Evolutionary conservation across 1,140 invertebrate genomes (phyloP).

Genomic region (Drosophila asahinai): DNA sequence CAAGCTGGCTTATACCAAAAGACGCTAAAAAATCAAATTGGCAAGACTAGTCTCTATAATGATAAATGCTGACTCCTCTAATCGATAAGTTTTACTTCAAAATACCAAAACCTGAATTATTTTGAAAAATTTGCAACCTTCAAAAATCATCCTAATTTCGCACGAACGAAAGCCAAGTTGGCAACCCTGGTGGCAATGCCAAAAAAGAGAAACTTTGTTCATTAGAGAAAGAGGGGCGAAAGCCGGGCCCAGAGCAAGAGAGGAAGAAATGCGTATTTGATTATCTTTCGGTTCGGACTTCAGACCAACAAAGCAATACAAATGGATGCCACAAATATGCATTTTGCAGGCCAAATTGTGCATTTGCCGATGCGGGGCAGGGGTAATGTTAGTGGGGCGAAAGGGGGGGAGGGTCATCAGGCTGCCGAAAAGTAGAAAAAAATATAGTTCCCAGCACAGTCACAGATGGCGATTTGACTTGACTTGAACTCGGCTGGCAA

Average conservation of each 20-base stretch:
- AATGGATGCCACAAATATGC: slow-evolving; percentile 53
- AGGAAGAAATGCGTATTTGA: slow-evolving; percentile 45
- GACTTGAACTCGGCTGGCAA: slow-evolving; percentile 14
- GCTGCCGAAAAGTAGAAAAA: not conserved
- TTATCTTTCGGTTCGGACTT: slow-evolving; percentile 46
- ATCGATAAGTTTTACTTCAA: not conserved
- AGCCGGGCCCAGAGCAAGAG: slow-evolving; percentile 8
- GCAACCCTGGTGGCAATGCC: slow-evolving; percentile 3
- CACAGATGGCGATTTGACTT: slow-evolving; percentile 14
- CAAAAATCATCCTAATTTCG: not conserved
- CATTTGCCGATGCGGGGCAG: slow-evolving; percentile 23
- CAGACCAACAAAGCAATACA: slow-evolving; percentile 45
- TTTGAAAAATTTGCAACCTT: not conserved
- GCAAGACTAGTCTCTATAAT: not conserved
- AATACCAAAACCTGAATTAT: not conserved
- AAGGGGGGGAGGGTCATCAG: not conserved
- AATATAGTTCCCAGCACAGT: not conserved
- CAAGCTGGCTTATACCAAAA: not conserved
- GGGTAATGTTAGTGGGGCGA: slow-evolving; percentile 1
- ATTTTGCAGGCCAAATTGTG: slow-evolving; percentile 47
- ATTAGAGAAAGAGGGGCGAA: slow-evolving; percentile 13
- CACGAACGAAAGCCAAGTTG: not conserved
- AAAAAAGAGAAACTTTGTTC: slow-evolving; percentile 12
- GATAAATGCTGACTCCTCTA: not conserved
- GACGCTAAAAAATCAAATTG: not conserved